Evolutionary conservation across 2,113 vertebrate species (phyloP).

Genomic region (Elaphurus davidianus): DNA sequence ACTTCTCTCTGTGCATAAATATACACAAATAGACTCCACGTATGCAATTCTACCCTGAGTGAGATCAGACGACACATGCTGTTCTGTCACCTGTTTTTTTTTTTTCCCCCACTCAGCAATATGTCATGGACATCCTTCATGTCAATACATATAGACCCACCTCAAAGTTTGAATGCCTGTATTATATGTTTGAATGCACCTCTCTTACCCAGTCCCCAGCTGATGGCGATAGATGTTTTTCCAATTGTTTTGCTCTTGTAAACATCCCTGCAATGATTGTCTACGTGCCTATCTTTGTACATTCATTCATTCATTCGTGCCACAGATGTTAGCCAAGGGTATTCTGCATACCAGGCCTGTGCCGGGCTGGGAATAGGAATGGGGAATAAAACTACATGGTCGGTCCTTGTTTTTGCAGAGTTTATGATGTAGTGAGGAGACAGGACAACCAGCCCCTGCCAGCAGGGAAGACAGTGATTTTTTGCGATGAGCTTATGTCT

Average conservation of each 20-base stretch:
- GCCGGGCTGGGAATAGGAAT: not conserved
- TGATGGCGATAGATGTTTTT: not conserved
- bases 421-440: not conserved
- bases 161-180: not conserved
- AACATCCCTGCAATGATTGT: not conserved
- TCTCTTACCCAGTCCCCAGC: not conserved
- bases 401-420: not conserved
- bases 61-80: constrained; percentile 62
- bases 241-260: constrained; percentile 24
- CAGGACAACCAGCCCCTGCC: not conserved
- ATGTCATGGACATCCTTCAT: constrained; percentile 48
- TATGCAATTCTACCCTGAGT: constrained; percentile 29
- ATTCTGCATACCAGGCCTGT: not conserved
- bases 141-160: not conserved
- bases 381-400: not conserved
- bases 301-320: not conserved
- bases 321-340: not conserved
- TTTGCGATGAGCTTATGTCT: not conserved
- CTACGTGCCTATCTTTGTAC: not conserved
- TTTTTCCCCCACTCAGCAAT: constrained; percentile 37
- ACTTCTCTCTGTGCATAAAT: constrained; percentile 67
- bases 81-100: constrained; percentile 65
- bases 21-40: constrained; percentile 67
- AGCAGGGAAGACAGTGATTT: not conserved
- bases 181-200: not conserved